Evolutionary conservation across 2,888 invertebrate genomes (phyloP).

Genomic region (Andricus quercusramuli): DNA sequence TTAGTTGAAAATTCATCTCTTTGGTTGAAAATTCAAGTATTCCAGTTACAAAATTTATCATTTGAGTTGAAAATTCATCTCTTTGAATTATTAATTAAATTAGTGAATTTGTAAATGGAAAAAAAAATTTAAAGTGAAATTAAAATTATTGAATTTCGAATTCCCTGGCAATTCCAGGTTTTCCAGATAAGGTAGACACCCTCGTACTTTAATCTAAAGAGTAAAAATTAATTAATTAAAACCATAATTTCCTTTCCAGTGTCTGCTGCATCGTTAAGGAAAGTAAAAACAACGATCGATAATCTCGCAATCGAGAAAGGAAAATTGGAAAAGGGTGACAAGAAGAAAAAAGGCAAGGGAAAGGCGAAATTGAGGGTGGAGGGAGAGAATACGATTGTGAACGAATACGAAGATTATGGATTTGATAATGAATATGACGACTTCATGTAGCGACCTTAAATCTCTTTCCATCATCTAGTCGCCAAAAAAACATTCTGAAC

Average conservation of each 20-base stretch:
- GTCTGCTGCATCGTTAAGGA: conserved; percentile 88
- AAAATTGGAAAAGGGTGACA: conserved; percentile 91
- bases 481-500: conserved; percentile 53
- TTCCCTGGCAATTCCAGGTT: no score
- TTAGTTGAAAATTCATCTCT: no score
- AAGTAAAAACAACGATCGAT: conserved; percentile 91
- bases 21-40: no score
- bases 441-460: conserved; percentile 85
- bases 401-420: conserved; percentile 85
- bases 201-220: conserved; percentile 18
- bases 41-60: no score
- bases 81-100: no score
- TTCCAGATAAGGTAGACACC: no score
- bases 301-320: conserved; percentile 92
- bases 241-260: conserved; percentile 81
- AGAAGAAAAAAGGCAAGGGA: conserved; percentile 88
- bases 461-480: conserved; percentile 66
- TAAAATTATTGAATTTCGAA: no score
- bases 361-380: conserved; percentile 90
- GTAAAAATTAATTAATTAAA: neutral
- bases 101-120: no score
- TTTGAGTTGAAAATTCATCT: no score
- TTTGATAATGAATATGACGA: conserved; percentile 87
- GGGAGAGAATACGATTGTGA: conserved; percentile 85
- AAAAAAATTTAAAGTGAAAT: no score